phyloP scores from a whole-genome alignment of 2,888 invertebrate genomes.

The Drosophila trichaetosa region DNA sequence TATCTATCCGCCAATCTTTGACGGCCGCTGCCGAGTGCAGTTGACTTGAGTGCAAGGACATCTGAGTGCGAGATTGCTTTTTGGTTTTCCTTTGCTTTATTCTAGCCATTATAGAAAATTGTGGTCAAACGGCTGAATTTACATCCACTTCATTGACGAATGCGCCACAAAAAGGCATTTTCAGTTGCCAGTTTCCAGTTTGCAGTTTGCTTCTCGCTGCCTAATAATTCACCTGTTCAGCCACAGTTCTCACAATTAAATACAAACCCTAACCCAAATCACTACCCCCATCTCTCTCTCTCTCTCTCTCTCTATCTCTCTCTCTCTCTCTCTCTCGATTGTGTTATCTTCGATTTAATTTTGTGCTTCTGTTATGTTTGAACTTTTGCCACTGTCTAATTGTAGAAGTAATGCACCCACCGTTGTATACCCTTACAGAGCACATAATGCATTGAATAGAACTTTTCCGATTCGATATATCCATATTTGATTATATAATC shows the following conservation, averaged over 20 bases:
- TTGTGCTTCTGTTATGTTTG: constrained; percentile 44
- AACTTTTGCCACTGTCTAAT: constrained; percentile 67
- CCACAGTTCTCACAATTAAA: constrained; percentile 18
- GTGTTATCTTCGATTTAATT: constrained; percentile 39
- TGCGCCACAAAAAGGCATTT: constrained; percentile 54
- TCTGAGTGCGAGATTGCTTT: constrained; percentile 33
- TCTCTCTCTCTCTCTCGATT: neutral
- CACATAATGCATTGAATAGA: neutral
- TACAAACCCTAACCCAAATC: neutral
- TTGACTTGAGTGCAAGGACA: constrained; percentile 18
- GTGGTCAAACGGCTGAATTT: constrained; percentile 12
- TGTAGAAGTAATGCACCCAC: constrained; percentile 64
- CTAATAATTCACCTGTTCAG: constrained; percentile 71
- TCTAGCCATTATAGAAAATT: constrained; percentile 36
- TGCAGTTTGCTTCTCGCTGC: constrained; percentile 21
- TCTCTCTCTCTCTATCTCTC: neutral
- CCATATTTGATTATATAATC: neutral
- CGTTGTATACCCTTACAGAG: constrained; percentile 4
- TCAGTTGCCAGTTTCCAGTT: constrained; percentile 27
- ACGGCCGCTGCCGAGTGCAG: constrained; percentile 6
- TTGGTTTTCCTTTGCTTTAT: constrained; percentile 4
- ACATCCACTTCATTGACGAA: constrained; percentile 10
- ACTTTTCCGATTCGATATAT: neutral
- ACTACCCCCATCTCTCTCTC: too few relatives aligned
- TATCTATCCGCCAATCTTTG: constrained; percentile 36